Evolutionary conservation across 2,797 vertebrate genomes (phyloP).

Genomic region (Amniataba percoides): DNA sequence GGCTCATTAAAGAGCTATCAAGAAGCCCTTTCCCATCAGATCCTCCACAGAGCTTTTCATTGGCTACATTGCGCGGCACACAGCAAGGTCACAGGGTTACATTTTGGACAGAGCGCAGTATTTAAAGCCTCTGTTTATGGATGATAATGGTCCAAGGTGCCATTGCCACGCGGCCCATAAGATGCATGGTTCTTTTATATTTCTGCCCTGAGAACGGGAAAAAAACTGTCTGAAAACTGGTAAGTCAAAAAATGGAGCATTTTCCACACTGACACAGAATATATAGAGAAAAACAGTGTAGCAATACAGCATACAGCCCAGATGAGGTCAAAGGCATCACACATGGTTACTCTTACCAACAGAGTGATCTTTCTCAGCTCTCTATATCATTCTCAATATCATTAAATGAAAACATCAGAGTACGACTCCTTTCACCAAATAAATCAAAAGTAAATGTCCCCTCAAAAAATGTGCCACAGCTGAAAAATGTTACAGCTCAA

Average conservation of each 20-base stretch:
- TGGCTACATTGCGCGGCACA: slow-evolving; percentile 5
- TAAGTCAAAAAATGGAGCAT: background rate
- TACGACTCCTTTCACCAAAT: background rate
- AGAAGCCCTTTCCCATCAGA: slow-evolving; percentile 34
- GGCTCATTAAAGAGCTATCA: slow-evolving; percentile 56
- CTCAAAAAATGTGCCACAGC: background rate
- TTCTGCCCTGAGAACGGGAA: background rate
- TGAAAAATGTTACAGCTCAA: slow-evolving; percentile 16
- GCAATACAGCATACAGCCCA: background rate
- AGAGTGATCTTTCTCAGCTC: slow-evolving; percentile 40
- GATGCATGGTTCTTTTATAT: background rate
- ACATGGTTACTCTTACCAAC: slow-evolving; percentile 40
- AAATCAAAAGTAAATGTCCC: slow-evolving; percentile 2
- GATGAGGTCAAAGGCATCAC: slow-evolving; percentile 26
- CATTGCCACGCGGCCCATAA: background rate
- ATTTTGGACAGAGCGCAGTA: slow-evolving; percentile 9
- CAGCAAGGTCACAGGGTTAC: slow-evolving; percentile 43
- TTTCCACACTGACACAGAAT: too few species aligned
- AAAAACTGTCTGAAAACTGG: background rate
- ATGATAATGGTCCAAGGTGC: background rate
- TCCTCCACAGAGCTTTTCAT: slow-evolving; percentile 25
- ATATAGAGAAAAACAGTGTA: too few species aligned
- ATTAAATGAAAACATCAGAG: slow-evolving; percentile 1
- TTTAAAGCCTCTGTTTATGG: slow-evolving; percentile 19
- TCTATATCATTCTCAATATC: slow-evolving; percentile 11